Evolutionary conservation across 2,113 vertebrate genomes (phyloP).

Genomic region (Calidris pygmaea): DNA sequence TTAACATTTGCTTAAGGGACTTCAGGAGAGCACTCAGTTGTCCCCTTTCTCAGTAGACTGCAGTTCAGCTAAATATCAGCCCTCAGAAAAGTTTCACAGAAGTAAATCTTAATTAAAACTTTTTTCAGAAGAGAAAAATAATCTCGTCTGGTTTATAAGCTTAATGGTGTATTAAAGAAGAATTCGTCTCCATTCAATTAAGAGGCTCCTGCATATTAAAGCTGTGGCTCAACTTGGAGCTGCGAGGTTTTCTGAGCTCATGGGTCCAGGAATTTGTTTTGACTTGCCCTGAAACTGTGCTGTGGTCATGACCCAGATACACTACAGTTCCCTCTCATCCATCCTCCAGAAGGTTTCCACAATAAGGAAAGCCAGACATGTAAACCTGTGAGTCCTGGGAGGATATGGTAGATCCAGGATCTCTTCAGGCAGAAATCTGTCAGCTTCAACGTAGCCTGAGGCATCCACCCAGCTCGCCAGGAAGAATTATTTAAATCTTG

Average conservation of each 20-base stretch:
- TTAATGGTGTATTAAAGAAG: background rate
- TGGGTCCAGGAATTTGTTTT: background rate
- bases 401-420: background rate
- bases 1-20: constrained; percentile 30
- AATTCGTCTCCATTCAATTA: background rate
- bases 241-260: background rate
- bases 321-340: background rate
- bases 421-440: background rate
- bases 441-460: background rate
- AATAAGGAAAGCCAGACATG: background rate
- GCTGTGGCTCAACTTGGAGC: background rate
- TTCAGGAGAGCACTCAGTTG: background rate
- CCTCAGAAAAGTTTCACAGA: background rate
- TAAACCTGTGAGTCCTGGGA: background rate
- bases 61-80: constrained; percentile 3
- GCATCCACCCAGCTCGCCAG: background rate
- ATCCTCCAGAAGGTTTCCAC: background rate
- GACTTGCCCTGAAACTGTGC: background rate
- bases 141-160: background rate
- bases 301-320: background rate
- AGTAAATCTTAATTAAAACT: background rate
- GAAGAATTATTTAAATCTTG: background rate
- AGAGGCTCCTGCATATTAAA: background rate
- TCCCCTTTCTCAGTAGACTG: background rate
- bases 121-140: background rate